These are phyloP conservation scores for Drosophila guanche DNA, from an alignment of 1,140 invertebrate genomes.

Conservation along the genomic window DNA sequence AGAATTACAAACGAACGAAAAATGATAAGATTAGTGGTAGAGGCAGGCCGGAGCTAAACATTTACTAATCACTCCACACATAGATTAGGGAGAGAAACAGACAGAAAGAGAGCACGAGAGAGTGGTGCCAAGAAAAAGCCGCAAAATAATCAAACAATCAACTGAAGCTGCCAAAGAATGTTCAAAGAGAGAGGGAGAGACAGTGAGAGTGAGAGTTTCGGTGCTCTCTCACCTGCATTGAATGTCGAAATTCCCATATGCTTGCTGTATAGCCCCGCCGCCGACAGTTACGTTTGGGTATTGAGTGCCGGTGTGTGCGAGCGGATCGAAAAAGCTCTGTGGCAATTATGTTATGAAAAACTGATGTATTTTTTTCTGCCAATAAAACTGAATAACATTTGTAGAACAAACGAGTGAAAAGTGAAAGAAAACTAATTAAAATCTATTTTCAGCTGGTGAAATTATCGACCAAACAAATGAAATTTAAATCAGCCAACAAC, in stretches of 20 bases:
- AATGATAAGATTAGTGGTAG: constrained; percentile 60
- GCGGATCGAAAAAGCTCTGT: no score
- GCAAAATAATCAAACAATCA: constrained; percentile 6
- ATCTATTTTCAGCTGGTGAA: constrained; percentile 34
- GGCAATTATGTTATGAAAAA: no score
- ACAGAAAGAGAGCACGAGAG: constrained; percentile 6
- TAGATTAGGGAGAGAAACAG: constrained; percentile 21
- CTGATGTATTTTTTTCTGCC: no score
- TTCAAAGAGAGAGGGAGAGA: no score
- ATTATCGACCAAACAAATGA: constrained; percentile 49
- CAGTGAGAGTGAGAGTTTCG: no score
- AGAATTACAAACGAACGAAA: constrained; percentile 18
- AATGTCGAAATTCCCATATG: no score
- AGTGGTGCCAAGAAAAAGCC: constrained; percentile 1
- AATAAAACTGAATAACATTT: background rate
- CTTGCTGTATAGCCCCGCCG: no score
- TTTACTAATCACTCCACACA: constrained; percentile 35
- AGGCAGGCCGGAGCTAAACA: constrained; percentile 36
- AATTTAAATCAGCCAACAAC: constrained; percentile 26
- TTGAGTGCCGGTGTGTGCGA: no score
- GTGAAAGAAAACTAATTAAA: constrained; percentile 31
- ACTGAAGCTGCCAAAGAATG: background rate
- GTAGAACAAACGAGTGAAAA: constrained; percentile 9
- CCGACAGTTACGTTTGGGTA: no score
- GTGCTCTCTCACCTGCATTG: no score